Percentiles rank a stretch among this genome's conserved stretches.
These are phyloP conservation scores for Trichogramma dendrolimi DNA, from an alignment of 2,888 invertebrate species.

Conservation along the genomic window DNA sequence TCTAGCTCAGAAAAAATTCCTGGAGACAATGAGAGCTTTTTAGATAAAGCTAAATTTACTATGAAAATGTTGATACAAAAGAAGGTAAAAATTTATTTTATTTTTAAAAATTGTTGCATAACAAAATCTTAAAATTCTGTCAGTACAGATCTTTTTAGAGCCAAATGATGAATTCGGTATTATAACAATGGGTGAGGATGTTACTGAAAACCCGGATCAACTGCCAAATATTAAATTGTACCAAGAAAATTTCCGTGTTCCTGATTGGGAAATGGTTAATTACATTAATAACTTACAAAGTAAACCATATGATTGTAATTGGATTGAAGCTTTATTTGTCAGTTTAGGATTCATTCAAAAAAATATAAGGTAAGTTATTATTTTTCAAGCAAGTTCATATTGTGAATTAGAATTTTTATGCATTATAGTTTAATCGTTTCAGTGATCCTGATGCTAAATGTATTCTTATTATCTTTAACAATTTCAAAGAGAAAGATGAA, in stretches of 20 bases:
- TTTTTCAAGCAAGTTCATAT: too few relatives aligned
- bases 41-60: slow-evolving; percentile 35
- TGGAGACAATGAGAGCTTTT: slow-evolving; percentile 22
- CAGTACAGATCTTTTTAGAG: slow-evolving; percentile 37
- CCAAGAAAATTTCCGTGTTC: slow-evolving; percentile 24
- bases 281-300: slow-evolving; percentile 26
- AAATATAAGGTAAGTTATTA: slow-evolving; percentile 30
- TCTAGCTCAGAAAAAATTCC: slow-evolving; percentile 14
- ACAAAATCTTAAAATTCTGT: slow-evolving; percentile 7
- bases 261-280: slow-evolving; percentile 34
- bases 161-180: slow-evolving; percentile 37
- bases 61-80: slow-evolving; percentile 30
- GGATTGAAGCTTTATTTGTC: slow-evolving; percentile 36
- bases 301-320: slow-evolving; percentile 29
- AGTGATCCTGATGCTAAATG: slow-evolving; percentile 6
- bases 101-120: slow-evolving; percentile 6
- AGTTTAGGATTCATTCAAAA: slow-evolving; percentile 29
- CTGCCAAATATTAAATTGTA: slow-evolving; percentile 31
- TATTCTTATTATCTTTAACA: slow-evolving; percentile 34
- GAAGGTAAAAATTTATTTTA: slow-evolving; percentile 28
- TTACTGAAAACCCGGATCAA: slow-evolving; percentile 29
- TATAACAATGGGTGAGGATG: slow-evolving; percentile 34
- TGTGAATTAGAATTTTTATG: too few relatives aligned
- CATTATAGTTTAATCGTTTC: slow-evolving; percentile 2
- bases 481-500: slow-evolving; percentile 35